Evolutionary conservation across 2,113 vertebrate species (phyloP), one percentile per base, ranked within the genome.

Genomic region (Atrichornis clamosus): DNA sequence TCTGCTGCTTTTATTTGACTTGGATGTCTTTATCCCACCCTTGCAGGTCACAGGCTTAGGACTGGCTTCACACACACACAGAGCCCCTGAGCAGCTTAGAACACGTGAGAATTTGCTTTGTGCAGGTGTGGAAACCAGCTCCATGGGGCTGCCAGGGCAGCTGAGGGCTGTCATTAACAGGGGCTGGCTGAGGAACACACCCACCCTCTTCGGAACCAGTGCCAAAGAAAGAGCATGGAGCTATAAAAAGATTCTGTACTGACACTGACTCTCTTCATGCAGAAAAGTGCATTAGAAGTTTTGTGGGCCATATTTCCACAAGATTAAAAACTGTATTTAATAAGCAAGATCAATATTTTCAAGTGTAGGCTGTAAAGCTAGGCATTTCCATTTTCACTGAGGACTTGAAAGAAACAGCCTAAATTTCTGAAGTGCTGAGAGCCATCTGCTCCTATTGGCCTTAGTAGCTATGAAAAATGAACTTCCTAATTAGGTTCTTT

Each of bases 191-290:
- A 84, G 76, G 33, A 73, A 44, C n/a, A 33, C 0, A 13, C 2
- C 7, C 42, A 27, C 1, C 13, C 41, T 21, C 35, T 47, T 1
- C 2, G 39, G 17, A 87, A 47, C 10, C 20, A 42, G 8, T 1
- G 5, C 41, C 86, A 70, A 68, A 28, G 60, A 62, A 62, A 33
- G 32, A 47, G 39, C 56, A 41, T 1, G 0, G 24, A 70, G 32
- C 14, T 32, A 11, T 55, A 30, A 13, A 35, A 52, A 15, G 12
- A 4, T 23, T 72, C 52, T 41, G 39, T 42, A 56, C 23, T 15
- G 27, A 35, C 44, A 28, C 32, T 0, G 1, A 46, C 32, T 33
- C 39, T 53, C 44, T 50, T 53, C 53, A 49, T 13, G 21, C 30
- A 78, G 27, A 82, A 76, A 56, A 21, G 15, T 28, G 5, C 46